Conservation (phyloP, 2,113 vertebrate genomes). For the Chascanopsetta lugubris region DNA sequence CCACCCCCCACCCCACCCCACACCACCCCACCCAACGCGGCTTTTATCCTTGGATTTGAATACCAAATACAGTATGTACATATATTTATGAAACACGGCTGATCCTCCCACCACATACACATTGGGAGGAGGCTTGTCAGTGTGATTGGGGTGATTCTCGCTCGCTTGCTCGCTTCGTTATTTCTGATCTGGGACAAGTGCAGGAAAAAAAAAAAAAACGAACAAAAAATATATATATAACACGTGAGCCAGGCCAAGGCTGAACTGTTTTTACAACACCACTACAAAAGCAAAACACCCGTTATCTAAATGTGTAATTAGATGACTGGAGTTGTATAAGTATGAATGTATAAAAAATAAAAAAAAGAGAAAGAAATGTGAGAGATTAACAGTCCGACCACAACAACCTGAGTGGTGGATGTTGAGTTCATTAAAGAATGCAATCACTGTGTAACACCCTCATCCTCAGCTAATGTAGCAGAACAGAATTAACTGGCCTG, state of each 20-base stretch:
- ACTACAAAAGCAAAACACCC: background rate
- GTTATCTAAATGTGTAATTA: background rate
- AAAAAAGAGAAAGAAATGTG: background rate
- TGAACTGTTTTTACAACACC: background rate
- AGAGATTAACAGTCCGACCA: background rate
- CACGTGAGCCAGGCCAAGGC: constrained; percentile 10
- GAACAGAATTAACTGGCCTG: constrained; percentile 28
- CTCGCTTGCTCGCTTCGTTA: constrained; percentile 51
- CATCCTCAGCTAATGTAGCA: constrained; percentile 24
- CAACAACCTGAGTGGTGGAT: constrained; percentile 8
- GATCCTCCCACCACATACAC: constrained; percentile 62
- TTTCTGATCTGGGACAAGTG: constrained; percentile 37
- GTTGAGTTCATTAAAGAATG: constrained; percentile 7
- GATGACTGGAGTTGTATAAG: background rate
- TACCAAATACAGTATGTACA: constrained; percentile 71
- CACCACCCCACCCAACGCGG: constrained; percentile 67
- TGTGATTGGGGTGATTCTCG: constrained; percentile 26
- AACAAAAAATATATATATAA: no score
- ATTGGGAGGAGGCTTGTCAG: constrained; percentile 41
- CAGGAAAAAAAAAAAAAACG: no score
- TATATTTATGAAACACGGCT: constrained; percentile 68
- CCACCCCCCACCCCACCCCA: constrained; percentile 61
- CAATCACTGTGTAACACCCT: constrained; percentile 1
- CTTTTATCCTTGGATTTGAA: constrained; percentile 71
- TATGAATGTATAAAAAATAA: no score